Base-by-base conservation (phyloP, 2,888 invertebrate species). In the Stenotaenia linearis region DNA sequence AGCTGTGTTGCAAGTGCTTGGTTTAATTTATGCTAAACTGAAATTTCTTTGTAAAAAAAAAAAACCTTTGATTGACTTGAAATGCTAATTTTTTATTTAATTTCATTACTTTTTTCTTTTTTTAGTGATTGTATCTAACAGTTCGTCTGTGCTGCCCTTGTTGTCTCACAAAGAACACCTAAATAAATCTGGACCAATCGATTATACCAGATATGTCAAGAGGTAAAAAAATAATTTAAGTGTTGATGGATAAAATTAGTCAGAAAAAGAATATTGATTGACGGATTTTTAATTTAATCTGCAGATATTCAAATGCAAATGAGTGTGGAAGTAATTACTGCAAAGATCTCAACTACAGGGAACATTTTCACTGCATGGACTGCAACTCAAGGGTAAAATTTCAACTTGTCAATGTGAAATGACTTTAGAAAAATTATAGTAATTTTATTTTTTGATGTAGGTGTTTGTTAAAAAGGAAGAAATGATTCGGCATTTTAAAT, bases 381-480 rank as follows among this genome's bases (percentile, higher is more conserved):
- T 95, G 94, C 87, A 90, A 90, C 85, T 89, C 89, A 56, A 87
- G 95, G 84, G 85, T 85, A 81, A 81, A 83, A 78, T 45, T 78
- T 37, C 30, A 50, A 45, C 18, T 21, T 78, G 78, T 50, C 23
- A 30, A 40, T 78, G 30, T 45, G 79, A 80, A 37, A 80, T 56
- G 56, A 25, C 32, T 79, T 79, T 80, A 40, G 21, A 28, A 79
- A 40, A 40, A 30, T 40, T 50, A 50, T 80, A 79, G 77, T 40
- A 21, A 78, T 78, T 50, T 35, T 32, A 40, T 23, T 23, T 61
- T 28, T 61, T 28, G 30, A 79, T 80, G 80, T 83, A 87, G 85
- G 95, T 97, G n/a, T 95, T 98, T 85, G 93, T 96, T 84, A 97
- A 98, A 88, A 97, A 98, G 86, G 98, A 98, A 86, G 98, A 98